These are phyloP conservation scores for Acropora tenuis DNA, from an alignment of 64 coral and sea anemone species.

Conservation along the genomic window DNA sequence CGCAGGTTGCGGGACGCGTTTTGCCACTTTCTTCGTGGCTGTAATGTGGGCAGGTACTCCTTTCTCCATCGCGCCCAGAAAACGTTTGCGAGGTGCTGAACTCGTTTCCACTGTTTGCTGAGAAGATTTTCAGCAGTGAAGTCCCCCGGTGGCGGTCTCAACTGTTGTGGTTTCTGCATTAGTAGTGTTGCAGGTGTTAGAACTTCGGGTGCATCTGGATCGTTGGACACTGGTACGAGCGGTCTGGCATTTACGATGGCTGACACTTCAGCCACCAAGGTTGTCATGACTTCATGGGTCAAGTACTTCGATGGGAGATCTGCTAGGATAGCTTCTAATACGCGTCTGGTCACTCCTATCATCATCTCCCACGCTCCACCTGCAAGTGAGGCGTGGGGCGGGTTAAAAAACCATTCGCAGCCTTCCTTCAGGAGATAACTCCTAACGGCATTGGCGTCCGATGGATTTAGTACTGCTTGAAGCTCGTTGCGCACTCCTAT, in stretches of 20 bases:
- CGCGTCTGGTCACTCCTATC: constrained; percentile 25
- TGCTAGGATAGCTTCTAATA: constrained; percentile 34
- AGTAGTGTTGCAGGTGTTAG: constrained; percentile 23
- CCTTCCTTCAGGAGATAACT: too few species aligned
- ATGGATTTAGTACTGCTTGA: not conserved
- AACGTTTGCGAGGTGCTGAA: constrained; percentile 43
- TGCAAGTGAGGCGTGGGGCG: too few species aligned
- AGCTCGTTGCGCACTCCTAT: constrained; percentile 5
- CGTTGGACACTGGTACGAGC: constrained; percentile 35
- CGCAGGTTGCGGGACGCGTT: constrained; percentile 3
- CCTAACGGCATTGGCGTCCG: too few species aligned
- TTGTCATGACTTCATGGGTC: constrained; percentile 45
- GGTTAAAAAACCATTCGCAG: too few species aligned
- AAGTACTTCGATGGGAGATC: constrained; percentile 36
- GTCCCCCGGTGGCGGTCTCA: constrained; percentile 15
- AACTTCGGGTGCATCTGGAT: constrained; percentile 52
- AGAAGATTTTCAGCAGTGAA: constrained; percentile 24
- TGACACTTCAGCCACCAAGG: constrained; percentile 51
- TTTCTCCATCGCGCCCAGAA: constrained; percentile 47
- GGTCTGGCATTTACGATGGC: constrained; percentile 45
- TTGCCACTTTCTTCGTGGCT: constrained; percentile 51
- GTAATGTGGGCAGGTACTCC: constrained; percentile 48
- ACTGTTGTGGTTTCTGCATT: constrained; percentile 30
- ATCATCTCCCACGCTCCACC: constrained; percentile 52
- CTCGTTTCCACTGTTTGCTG: constrained; percentile 29